Conservation (phyloP, 1,140 invertebrate species). For the Bombyx mandarina region DNA sequence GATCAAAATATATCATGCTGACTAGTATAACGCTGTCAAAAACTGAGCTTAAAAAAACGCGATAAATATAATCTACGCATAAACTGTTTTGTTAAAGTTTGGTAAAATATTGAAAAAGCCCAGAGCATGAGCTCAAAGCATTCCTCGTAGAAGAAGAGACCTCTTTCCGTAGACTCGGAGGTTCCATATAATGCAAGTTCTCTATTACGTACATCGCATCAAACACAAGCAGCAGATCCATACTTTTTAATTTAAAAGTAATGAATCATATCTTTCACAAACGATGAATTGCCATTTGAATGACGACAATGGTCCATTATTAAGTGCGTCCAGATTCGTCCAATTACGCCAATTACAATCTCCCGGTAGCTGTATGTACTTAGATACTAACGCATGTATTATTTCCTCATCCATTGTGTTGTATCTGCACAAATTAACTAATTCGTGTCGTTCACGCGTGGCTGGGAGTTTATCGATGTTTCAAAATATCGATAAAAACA, state of each 20-base stretch:
- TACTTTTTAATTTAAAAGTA: conserved; percentile 44
- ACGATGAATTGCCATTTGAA: conserved; percentile 64
- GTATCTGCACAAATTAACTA: conserved; percentile 69
- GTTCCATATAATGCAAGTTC: too few species aligned
- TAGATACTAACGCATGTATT: conserved; percentile 31
- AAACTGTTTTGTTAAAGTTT: too few species aligned
- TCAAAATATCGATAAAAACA: conserved; percentile 6
- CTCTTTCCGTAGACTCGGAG: too few species aligned
- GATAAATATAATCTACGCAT: too few species aligned
- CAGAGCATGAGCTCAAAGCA: too few species aligned
- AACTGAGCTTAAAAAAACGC: too few species aligned
- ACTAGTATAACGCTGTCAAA: too few species aligned
- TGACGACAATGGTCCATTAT: conserved; percentile 65
- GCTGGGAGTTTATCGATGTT: not conserved
- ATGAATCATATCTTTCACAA: conserved; percentile 64
- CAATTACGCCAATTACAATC: conserved; percentile 69
- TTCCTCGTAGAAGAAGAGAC: too few species aligned
- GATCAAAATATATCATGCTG: too few species aligned
- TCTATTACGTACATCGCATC: too few species aligned
- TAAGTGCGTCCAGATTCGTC: conserved; percentile 67
- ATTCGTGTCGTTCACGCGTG: conserved; percentile 33
- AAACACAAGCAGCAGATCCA: conserved; percentile 1
- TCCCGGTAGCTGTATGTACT: conserved; percentile 47
- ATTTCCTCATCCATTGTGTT: conserved; percentile 66
- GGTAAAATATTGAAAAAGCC: too few species aligned